Conservation (phyloP, 2,797 vertebrate genomes). For the Pteropus rufus region DNA sequence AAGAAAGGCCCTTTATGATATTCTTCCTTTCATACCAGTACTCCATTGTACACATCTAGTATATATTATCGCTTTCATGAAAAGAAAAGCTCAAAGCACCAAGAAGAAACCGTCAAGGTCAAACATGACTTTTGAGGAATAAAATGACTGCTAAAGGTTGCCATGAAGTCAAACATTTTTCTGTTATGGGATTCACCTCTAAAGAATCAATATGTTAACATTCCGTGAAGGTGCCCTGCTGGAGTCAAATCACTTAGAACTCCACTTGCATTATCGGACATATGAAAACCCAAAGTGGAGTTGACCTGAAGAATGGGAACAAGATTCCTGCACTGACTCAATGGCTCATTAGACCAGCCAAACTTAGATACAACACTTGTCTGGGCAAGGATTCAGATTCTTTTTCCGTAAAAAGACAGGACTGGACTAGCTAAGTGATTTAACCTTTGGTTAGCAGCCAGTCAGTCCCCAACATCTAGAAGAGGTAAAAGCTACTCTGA, state of each 20-base stretch:
- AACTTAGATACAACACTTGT: neutral
- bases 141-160: neutral
- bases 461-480: neutral
- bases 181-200: neutral
- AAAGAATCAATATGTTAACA: neutral
- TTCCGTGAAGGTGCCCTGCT: neutral
- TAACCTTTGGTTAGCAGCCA: neutral
- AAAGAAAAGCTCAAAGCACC: neutral
- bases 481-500: neutral
- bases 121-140: neutral
- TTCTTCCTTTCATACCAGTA: neutral
- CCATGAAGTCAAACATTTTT: neutral
- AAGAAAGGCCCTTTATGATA: neutral
- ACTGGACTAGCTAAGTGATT: neutral
- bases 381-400: neutral
- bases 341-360: neutral
- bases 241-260: neutral
- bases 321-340: neutral
- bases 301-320: neutral
- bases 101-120: neutral
- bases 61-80: neutral
- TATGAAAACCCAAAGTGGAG: neutral
- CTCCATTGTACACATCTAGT: neutral
- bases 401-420: neutral
- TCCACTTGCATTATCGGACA: neutral